These are phyloP conservation scores for Procambarus clarkii DNA, from an alignment of 1,140 invertebrate species.

Conservation along the genomic window DNA sequence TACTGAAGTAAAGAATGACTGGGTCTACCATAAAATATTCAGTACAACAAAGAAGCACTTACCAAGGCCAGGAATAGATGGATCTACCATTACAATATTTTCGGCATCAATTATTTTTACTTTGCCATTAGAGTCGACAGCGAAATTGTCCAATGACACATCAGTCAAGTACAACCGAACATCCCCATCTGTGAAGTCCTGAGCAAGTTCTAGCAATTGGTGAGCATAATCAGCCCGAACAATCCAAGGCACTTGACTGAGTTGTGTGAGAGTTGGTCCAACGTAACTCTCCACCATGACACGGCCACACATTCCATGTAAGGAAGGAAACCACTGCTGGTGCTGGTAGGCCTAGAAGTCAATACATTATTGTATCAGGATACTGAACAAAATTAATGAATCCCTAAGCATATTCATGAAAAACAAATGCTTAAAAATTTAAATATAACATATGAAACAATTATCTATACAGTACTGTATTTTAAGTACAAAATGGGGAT, in stretches of 20 bases:
- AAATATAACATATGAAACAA: background rate
- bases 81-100: conserved; percentile 77
- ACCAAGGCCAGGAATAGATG: conserved; percentile 35
- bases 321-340: conserved; percentile 76
- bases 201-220: conserved; percentile 76
- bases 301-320: conserved; percentile 77
- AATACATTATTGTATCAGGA: background rate
- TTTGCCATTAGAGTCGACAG: conserved; percentile 75
- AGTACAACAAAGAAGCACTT: background rate
- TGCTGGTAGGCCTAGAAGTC: conserved; percentile 37
- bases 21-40: no score
- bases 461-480: no score
- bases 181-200: conserved; percentile 74
- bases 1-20: no score
- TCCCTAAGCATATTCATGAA: background rate
- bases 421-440: background rate
- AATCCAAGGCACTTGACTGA: conserved; percentile 74
- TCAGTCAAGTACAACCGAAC: conserved; percentile 77
- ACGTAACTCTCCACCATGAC: conserved; percentile 75
- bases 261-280: conserved; percentile 75
- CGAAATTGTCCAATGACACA: conserved; percentile 76
- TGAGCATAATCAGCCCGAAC: conserved; percentile 76
- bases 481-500: no score
- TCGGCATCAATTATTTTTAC: conserved; percentile 76
- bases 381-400: background rate